phyloP scores from a whole-genome alignment of 53 echinoderm and acorn worm genomes.

The Antedon mediterranea region DNA sequence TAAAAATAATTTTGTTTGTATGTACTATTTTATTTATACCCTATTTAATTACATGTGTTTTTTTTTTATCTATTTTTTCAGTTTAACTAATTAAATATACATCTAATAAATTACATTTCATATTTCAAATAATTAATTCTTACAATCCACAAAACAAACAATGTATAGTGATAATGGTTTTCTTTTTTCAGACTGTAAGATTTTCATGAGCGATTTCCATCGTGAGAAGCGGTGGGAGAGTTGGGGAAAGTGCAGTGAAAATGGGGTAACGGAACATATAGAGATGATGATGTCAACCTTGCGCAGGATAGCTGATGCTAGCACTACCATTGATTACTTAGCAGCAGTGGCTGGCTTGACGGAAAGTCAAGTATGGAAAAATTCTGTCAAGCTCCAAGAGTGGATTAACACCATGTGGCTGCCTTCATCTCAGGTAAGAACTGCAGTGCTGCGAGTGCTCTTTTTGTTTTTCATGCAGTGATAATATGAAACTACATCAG shows the following conservation, averaged over 20 bases:
- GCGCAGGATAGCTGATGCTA: not conserved
- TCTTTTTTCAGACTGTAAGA: not conserved
- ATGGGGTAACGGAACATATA: not conserved
- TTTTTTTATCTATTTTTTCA: no score
- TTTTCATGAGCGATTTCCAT: not conserved
- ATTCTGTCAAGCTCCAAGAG: not conserved
- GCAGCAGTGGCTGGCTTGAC: not conserved
- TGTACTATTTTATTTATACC: no score
- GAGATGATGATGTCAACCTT: not conserved
- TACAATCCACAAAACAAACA: no score
- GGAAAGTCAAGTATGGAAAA: not conserved
- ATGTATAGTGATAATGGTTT: no score
- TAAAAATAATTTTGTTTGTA: no score
- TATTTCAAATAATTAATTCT: no score
- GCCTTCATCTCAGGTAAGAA: not conserved
- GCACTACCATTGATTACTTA: not conserved
- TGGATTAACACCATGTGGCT: not conserved
- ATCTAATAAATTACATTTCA: no score
- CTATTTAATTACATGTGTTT: no score
- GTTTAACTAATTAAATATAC: no score
- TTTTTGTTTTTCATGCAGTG: no score
- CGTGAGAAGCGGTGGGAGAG: not conserved
- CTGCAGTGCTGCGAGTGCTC: no score
- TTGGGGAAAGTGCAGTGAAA: not conserved
- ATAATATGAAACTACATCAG: no score